These are phyloP conservation scores for Folsomia candida DNA, from an alignment of 2,888 invertebrate genomes.

Conservation along the genomic window DNA sequence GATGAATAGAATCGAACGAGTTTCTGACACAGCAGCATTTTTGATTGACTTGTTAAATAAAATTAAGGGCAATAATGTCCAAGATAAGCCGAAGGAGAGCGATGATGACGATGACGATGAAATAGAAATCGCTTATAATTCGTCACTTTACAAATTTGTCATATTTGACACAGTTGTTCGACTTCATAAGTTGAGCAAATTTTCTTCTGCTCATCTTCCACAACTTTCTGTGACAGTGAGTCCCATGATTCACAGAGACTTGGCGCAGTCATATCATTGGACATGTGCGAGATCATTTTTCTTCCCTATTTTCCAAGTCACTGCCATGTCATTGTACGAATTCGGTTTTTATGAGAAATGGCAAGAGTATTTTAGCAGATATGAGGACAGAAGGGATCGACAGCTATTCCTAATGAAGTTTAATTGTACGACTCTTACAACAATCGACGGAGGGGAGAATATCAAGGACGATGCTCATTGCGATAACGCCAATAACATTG, in stretches of 20 bases:
- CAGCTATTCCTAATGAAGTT: neutral
- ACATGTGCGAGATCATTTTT: conserved; percentile 2
- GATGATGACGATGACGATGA: neutral
- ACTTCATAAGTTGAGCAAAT: neutral
- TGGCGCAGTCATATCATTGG: conserved; percentile 8
- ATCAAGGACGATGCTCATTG: neutral
- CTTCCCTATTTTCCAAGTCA: neutral
- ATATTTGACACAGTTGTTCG: neutral
- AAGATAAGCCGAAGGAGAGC: neutral
- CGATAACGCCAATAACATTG: neutral
- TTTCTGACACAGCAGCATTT: neutral
- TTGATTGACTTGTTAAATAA: neutral
- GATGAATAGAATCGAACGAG: neutral
- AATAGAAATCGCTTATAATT: neutral
- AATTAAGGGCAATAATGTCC: neutral
- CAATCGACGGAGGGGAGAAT: neutral
- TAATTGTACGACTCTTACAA: neutral
- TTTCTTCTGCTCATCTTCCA: neutral
- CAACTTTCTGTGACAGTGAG: neutral
- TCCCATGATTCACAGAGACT: neutral
- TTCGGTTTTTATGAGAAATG: conserved; percentile 8
- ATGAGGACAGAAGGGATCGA: neutral
- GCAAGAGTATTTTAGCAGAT: conserved; percentile 5
- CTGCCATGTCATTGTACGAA: conserved; percentile 1
- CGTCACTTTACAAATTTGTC: neutral